Conservation (phyloP, 2,797 vertebrate genomes). For the Phataginus tetradactyla region DNA sequence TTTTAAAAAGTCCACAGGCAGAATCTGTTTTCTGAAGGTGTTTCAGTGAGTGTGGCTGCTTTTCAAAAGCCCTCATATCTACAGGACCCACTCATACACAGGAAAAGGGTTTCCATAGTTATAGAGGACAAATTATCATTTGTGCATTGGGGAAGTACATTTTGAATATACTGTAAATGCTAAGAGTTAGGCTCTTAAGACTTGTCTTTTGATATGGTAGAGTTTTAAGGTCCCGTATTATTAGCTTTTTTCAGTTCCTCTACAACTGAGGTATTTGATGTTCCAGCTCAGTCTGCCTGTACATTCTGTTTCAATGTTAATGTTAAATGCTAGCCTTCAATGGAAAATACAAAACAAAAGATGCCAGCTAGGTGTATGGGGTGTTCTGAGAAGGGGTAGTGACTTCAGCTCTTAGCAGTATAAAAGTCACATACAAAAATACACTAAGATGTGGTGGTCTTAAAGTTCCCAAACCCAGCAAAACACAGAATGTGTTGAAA, state of each 20-base stretch:
- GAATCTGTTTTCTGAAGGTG: neutral
- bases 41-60: neutral
- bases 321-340: neutral
- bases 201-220: neutral
- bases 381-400: fast-evolving
- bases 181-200: neutral
- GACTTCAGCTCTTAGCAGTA: neutral
- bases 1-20: neutral
- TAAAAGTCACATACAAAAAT: neutral
- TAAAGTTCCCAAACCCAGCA: neutral
- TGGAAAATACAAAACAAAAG: neutral
- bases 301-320: constrained; percentile 39
- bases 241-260: neutral
- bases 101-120: neutral
- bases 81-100: neutral
- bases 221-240: neutral
- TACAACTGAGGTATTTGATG: neutral
- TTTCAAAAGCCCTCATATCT: too few relatives aligned
- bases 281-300: neutral
- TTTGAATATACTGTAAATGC: constrained; percentile 16
- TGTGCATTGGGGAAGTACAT: neutral
- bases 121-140: constrained; percentile 26
- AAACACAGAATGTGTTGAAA: neutral
- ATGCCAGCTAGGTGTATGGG: neutral
- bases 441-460: neutral